A percentile compares a stretch with the other conserved stretches of the same genome.
phyloP scores from a whole-genome alignment of 2,797 vertebrate genomes.

The Leuciscus waleckii region DNA sequence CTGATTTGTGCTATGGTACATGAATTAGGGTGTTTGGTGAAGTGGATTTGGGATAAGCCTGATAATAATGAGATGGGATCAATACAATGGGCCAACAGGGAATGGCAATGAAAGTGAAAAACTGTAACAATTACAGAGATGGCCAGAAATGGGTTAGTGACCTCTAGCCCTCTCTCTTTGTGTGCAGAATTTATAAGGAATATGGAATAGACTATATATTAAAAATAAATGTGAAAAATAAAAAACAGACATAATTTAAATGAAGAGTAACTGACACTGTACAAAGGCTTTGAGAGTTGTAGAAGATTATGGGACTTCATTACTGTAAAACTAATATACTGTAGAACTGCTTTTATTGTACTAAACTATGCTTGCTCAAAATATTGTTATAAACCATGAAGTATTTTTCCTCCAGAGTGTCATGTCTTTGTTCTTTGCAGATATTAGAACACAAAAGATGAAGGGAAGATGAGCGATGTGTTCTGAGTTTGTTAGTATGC shows the following conservation, averaged over 20 bases:
- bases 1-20: constrained; percentile 40
- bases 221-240: not conserved
- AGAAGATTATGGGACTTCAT: not conserved
- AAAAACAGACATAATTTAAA: not conserved
- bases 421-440: constrained; percentile 24
- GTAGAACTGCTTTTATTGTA: not conserved
- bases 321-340: constrained; percentile 9
- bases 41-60: constrained; percentile 76
- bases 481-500: constrained; percentile 61
- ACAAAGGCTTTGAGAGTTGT: not conserved
- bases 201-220: constrained; percentile 14
- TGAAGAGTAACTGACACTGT: not conserved
- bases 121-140: constrained; percentile 77
- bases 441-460: constrained; percentile 25
- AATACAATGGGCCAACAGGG: constrained; percentile 76
- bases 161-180: constrained; percentile 66
- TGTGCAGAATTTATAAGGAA: not conserved
- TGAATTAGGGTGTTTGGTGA: constrained; percentile 52
- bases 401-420: not conserved
- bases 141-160: constrained; percentile 75
- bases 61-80: constrained; percentile 81
- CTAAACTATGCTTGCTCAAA: not conserved
- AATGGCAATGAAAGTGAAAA: constrained; percentile 75
- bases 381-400: not conserved
- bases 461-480: constrained; percentile 45